These are phyloP conservation scores for Neuroscelio doddi DNA, from an alignment of 2,888 invertebrate genomes.

Conservation along the genomic window DNA sequence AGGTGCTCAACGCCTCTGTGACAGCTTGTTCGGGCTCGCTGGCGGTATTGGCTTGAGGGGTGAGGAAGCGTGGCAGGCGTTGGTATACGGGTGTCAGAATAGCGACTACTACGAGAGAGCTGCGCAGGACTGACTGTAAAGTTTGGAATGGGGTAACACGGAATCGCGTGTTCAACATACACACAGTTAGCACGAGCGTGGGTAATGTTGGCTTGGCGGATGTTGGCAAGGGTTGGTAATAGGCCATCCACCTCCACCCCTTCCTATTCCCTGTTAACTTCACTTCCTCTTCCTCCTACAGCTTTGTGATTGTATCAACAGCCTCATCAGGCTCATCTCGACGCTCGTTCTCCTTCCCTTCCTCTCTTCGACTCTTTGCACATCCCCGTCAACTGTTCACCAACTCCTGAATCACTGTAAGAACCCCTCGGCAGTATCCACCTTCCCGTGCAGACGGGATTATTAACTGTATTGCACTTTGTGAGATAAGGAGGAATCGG, in stretches of 20 bases:
- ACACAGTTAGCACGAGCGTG: conserved; percentile 58
- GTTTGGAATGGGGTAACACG: conserved; percentile 63
- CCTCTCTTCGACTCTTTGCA: neutral
- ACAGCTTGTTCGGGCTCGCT: conserved; percentile 65
- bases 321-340: conserved; percentile 67
- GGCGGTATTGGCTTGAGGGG: conserved; percentile 52
- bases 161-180: conserved; percentile 69
- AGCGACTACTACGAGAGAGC: conserved; percentile 30
- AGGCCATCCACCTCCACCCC: conserved; percentile 46
- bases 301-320: conserved; percentile 68
- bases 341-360: conserved; percentile 39
- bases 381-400: neutral
- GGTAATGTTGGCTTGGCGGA: conserved; percentile 53
- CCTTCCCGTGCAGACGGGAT: conserved; percentile 23
- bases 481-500: conserved; percentile 14
- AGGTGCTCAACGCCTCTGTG: conserved; percentile 68
- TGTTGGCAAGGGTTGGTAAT: conserved; percentile 60
- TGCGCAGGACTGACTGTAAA: conserved; percentile 41
- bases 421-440: conserved; percentile 19
- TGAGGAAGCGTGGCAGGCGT: conserved; percentile 34
- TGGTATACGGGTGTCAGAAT: conserved; percentile 35
- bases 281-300: conserved; percentile 47
- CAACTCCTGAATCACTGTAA: conserved; percentile 13
- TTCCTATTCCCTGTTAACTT: conserved; percentile 28
- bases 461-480: conserved; percentile 29